Conservation (phyloP, 1,140 invertebrate species). For the Tachypleus tridentatus region DNA sequence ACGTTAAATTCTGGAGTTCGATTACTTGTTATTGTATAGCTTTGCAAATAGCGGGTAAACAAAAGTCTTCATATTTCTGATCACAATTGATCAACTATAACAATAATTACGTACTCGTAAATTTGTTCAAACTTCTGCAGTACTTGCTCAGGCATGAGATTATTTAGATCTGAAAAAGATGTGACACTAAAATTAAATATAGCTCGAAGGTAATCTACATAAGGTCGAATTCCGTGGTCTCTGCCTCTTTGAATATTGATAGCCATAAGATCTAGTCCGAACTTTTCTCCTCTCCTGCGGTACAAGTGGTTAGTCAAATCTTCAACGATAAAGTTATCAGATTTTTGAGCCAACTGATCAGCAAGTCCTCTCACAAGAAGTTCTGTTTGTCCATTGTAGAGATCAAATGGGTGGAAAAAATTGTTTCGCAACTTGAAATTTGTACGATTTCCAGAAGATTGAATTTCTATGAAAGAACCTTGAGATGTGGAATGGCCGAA, state of each 20-base stretch:
- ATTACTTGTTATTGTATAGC: too few relatives aligned
- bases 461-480: neutral
- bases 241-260: slow-evolving; percentile 36
- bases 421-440: slow-evolving; percentile 21
- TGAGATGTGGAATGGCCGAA: slow-evolving; percentile 17
- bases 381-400: slow-evolving; percentile 27
- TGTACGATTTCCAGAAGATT: slow-evolving; percentile 10
- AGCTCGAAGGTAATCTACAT: slow-evolving; percentile 24
- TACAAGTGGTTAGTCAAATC: slow-evolving; percentile 24
- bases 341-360: slow-evolving; percentile 38
- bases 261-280: slow-evolving; percentile 32
- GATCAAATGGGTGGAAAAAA: slow-evolving; percentile 23
- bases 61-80: too few relatives aligned
- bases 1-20: too few relatives aligned
- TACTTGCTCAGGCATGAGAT: slow-evolving; percentile 13
- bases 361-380: slow-evolving; percentile 50
- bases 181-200: slow-evolving; percentile 20
- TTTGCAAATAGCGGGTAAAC: too few relatives aligned
- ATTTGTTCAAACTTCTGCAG: slow-evolving; percentile 14
- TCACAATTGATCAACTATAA: too few relatives aligned
- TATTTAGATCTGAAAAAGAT: slow-evolving; percentile 17
- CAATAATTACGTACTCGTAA: slow-evolving; percentile 11
- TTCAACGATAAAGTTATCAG: slow-evolving; percentile 26
- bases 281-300: slow-evolving; percentile 17
- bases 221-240: slow-evolving; percentile 34